phyloP scores from a whole-genome alignment of 2,797 vertebrate species.

The Cyclura pinguis region DNA sequence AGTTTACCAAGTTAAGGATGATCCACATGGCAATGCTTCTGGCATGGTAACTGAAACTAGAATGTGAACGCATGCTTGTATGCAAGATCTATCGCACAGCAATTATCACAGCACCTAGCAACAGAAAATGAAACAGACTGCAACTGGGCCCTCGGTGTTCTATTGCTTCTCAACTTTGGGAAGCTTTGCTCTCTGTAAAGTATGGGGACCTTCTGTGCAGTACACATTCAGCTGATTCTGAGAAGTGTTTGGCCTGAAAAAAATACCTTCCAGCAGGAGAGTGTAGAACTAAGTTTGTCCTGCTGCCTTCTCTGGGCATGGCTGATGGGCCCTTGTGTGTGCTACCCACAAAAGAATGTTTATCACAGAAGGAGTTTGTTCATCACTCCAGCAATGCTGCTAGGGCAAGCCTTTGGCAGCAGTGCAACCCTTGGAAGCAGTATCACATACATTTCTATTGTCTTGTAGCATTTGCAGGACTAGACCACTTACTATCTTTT shows the following conservation, averaged over 20 bases:
- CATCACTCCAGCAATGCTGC: not conserved
- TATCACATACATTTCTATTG: not conserved
- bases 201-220: not conserved
- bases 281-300: not conserved
- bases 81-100: not conserved
- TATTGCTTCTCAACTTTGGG: not conserved
- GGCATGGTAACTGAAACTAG: not conserved
- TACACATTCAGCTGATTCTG: not conserved
- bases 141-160: not conserved
- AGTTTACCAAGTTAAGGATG: not conserved
- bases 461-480: not conserved
- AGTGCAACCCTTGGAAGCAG: not conserved
- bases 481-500: not conserved
- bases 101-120: not conserved
- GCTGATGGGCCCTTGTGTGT: not conserved
- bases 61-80: not conserved
- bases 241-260: not conserved
- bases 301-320: not conserved
- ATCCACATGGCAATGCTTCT: slow-evolving; percentile 21
- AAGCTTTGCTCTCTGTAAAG: not conserved
- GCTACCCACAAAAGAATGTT: not conserved
- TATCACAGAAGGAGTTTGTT: not conserved
- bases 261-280: not conserved
- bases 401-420: not conserved
- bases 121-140: not conserved